Conservation (phyloP, 1,140 invertebrate genomes). For the Caligus rogercresseyi region DNA sequence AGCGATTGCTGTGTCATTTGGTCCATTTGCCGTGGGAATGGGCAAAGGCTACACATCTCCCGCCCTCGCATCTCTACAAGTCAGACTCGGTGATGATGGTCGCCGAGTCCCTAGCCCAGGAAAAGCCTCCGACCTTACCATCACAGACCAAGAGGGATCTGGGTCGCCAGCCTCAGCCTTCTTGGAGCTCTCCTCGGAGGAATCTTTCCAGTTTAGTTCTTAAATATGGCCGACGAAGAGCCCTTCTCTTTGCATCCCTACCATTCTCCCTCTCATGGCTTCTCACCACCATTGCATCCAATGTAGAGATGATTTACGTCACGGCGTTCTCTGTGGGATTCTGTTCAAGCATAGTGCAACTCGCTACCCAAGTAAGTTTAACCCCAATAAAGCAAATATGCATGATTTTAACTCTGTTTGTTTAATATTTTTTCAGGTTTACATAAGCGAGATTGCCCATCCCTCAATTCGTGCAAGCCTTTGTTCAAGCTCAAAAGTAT, state of each 20-base stretch:
- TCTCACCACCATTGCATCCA: constrained; percentile 49
- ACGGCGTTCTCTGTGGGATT: constrained; percentile 59
- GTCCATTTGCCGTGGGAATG: constrained; percentile 55
- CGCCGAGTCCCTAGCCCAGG: constrained; percentile 21
- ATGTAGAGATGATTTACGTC: constrained; percentile 52
- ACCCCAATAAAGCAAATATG: not conserved
- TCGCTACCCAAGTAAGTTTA: constrained; percentile 42
- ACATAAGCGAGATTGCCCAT: constrained; percentile 73
- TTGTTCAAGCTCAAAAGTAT: constrained; percentile 62
- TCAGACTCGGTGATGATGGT: constrained; percentile 28
- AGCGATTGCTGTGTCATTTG: constrained; percentile 55
- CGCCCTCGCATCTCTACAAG: constrained; percentile 55
- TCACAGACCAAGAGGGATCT: constrained; percentile 57
- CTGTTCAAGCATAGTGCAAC: constrained; percentile 54
- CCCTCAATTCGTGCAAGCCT: constrained; percentile 63
- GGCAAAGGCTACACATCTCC: constrained; percentile 67
- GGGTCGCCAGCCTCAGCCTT: constrained; percentile 58
- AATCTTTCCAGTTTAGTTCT: constrained; percentile 51
- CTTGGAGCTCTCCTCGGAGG: constrained; percentile 57
- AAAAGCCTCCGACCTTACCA: constrained; percentile 25
- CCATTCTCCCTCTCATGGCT: constrained; percentile 56
- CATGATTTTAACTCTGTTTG: not conserved
- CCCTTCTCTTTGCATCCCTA: constrained; percentile 45
- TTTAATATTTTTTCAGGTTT: constrained; percentile 41
- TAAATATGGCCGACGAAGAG: constrained; percentile 45